phyloP scores from a whole-genome alignment of 2,888 invertebrate species.

The Glaucopsyche alexis region DNA sequence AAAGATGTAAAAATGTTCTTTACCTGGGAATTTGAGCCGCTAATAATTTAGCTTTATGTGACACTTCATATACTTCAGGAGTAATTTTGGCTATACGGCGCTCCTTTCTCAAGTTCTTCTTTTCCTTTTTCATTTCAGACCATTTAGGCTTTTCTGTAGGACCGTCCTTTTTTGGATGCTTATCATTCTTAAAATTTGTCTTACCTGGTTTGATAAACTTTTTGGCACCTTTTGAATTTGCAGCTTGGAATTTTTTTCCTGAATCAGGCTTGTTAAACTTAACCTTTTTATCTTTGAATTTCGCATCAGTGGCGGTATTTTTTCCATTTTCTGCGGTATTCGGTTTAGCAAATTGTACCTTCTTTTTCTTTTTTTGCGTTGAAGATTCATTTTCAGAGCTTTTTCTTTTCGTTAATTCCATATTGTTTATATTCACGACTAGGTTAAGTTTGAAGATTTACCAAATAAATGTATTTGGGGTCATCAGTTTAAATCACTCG shows the following conservation, averaged over 20 bases:
- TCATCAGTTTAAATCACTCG: not conserved
- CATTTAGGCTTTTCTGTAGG: conserved; percentile 81
- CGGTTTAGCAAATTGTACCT: conserved; percentile 22
- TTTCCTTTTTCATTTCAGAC: conserved; percentile 87
- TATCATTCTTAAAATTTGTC: conserved; percentile 44
- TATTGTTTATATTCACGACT: not conserved
- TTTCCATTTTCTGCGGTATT: not conserved
- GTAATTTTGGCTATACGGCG: conserved; percentile 82
- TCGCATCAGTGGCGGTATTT: not conserved
- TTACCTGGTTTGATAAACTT: conserved; percentile 42
- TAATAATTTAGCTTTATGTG: conserved; percentile 68
- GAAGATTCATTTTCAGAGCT: conserved; percentile 10
- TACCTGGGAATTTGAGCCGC: conserved; percentile 72
- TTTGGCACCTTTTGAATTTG: conserved; percentile 37
- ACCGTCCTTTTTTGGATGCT: conserved; percentile 49
- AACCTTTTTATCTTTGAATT: not conserved
- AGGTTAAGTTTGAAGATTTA: conserved; percentile 36
- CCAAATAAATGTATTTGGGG: not conserved
- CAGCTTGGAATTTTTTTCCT: not conserved
- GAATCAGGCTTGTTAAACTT: conserved; percentile 21
- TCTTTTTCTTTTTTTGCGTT: conserved; percentile 27
- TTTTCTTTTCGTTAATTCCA: conserved; percentile 16
- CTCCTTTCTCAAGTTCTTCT: conserved; percentile 83
- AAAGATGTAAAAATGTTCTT: not conserved
- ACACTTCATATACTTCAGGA: conserved; percentile 68